Base-by-base conservation (phyloP, 1,140 invertebrate species). In the Calycopis cecrops region DNA sequence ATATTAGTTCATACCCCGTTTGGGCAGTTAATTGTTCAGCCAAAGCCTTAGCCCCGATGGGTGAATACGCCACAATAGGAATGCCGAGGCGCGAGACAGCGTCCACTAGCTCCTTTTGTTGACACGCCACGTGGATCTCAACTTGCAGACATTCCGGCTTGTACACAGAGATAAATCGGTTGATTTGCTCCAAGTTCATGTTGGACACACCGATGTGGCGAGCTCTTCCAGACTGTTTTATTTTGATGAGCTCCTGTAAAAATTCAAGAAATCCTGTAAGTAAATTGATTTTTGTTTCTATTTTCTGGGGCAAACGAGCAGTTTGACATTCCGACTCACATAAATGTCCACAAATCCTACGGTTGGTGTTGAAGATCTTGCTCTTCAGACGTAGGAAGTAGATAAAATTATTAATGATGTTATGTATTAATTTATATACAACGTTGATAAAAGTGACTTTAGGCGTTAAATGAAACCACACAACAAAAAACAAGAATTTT, bases 111-210 rank as follows among this genome's bases (percentile, higher is more conserved):
- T 90, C 79, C 4, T 89, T 90, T 79, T 98, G 96, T 74, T 97
- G 95, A 65, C 94, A 90, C 62, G 96, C 94, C 0, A 92, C 91
- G 78, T 98, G 95, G 11, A 95, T 85, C 73, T 98, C 96, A 10
- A 97, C 52, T 85, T 95, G 93, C 37, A 94, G 79, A 71, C 91
- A 93, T 16, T 89, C 90, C 1, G 93, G 93, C 54, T 90, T 89
- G 42, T 90, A 89, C 47, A 91, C 91, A 12, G 91, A 88, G 51
- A 90, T 79, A 40, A 95, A 80, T 10, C 90, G 85, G 53, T 87
- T 69, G 18, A 95, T 88, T 82, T 95, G 94, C 21, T 89, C 79
- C 55, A 89, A 85, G 68, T 93, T 95, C 65, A 95, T 92, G 69
- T 96, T 96, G 9, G 94, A 95, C 3, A 96, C 67, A 1, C 94